Base-by-base conservation (phyloP, 2,113 vertebrate genomes). In the Lagopus leucura region DNA sequence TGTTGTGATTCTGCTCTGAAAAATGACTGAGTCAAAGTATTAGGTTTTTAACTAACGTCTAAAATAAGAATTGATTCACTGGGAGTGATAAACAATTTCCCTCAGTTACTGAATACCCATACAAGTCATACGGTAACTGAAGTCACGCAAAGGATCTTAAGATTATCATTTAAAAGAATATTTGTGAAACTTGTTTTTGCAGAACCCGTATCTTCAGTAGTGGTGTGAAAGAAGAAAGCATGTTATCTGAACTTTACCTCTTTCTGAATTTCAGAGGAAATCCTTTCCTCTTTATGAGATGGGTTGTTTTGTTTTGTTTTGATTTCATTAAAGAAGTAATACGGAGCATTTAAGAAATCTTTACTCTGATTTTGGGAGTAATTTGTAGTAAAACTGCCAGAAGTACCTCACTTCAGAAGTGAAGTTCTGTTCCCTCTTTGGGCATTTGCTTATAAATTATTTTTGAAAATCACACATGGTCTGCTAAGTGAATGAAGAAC, bases 191-290 rank as follows among this genome's bases (percentile, higher is more conserved):
- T 54, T 75, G n/a, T 73, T 89, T 86, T 86, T 93, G 34, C 42
- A 77, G 75, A 81, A 66, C 28, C 32, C 55, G 25, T 60, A 57
- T 92, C 32, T 9, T 25, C 79, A 75, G 12, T 57, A 81, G n/a
- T 86, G 60, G 55, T 27, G 16, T 77, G 57, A 27, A 58, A 65
- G 11, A 50, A 50, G 48, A 50, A 50, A 8, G 48, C 48, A 24
- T 24, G 22, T 50, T 50, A 24, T 50, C 45, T 82, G 42, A 83
- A 19, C n/a, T 86, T 78, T 77, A 36, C 47, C 52, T 83, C 67
- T 16, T 65, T 18, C 55, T 82, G 79, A 90, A 76, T 91, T 92
- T 92, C 21, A 79, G 65, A 84, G 63, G 19, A 82, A 82, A 79
- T 82, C 74, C 36, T 36, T 89, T 89, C 67, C 15, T 86, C 45